phyloP scores from a whole-genome alignment of 2,888 invertebrate genomes.

The Plebejus anna region DNA sequence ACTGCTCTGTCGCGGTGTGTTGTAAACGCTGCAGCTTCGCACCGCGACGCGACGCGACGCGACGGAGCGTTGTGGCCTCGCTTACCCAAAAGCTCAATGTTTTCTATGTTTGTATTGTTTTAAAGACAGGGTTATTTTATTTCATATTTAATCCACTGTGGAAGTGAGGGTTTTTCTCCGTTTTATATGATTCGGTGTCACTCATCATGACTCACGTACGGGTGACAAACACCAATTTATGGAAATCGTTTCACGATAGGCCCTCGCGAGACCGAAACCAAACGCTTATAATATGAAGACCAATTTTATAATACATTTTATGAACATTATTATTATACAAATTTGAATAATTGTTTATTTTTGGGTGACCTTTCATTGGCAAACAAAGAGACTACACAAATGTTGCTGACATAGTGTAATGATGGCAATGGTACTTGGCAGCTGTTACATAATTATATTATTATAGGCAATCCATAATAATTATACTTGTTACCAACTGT shows the following conservation, averaged over 20 bases:
- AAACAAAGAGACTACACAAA: background rate
- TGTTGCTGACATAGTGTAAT: background rate
- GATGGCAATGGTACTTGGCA: background rate
- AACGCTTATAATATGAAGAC: conserved; percentile 32
- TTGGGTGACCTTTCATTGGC: conserved; percentile 1
- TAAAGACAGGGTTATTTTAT: background rate
- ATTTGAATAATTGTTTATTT: conserved; percentile 28
- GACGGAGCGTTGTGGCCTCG: too few species aligned
- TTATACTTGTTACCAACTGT: too few species aligned
- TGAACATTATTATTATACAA: conserved; percentile 27
- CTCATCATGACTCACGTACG: background rate
- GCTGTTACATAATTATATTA: too few species aligned
- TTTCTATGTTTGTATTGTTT: background rate
- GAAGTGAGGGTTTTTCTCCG: background rate
- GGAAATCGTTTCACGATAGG: background rate
- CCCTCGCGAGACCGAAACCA: conserved; percentile 21
- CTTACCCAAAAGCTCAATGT: background rate
- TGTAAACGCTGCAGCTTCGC: too few species aligned
- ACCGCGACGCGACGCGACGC: too few species aligned
- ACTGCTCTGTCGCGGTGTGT: too few species aligned
- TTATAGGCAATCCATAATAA: too few species aligned
- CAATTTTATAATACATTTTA: conserved; percentile 32
- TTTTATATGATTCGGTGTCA: background rate
- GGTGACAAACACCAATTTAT: background rate
- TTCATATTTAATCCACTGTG: background rate